Percentiles rank a stretch among this genome's conserved stretches.
These are phyloP conservation scores for Podargus strigoides DNA, from an alignment of 2,797 vertebrate species.

Conservation along the genomic window DNA sequence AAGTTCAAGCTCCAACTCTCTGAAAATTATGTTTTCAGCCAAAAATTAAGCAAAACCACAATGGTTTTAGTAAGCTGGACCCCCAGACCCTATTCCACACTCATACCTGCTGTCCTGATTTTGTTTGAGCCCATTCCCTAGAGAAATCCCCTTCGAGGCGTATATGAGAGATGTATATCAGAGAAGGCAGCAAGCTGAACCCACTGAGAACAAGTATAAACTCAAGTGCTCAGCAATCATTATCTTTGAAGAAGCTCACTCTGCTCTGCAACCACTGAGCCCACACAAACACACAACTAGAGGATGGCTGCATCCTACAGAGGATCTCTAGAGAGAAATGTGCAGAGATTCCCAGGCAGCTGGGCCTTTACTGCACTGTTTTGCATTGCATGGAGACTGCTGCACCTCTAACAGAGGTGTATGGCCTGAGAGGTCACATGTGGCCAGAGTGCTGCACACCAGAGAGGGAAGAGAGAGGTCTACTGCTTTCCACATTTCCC, in stretches of 20 bases:
- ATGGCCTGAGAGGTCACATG: accelerated
- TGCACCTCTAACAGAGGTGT: not conserved
- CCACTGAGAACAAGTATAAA: not conserved
- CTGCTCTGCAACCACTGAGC: not conserved
- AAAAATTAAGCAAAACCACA: not conserved
- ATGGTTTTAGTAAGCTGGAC: not conserved
- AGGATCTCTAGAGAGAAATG: not conserved
- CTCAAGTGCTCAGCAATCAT: not conserved
- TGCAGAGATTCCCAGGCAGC: not conserved
- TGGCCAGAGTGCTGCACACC: not conserved
- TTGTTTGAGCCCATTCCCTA: not conserved
- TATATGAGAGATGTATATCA: not conserved
- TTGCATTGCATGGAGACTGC: not conserved
- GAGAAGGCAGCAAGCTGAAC: not conserved
- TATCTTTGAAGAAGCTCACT: not conserved
- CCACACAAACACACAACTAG: not conserved
- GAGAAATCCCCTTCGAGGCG: not conserved
- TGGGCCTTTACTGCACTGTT: not conserved
- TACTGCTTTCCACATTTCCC: not conserved
- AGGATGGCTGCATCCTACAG: not conserved
- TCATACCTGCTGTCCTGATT: not conserved
- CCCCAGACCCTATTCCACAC: not conserved
- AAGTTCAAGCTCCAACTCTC: not conserved
- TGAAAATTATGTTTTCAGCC: not conserved
- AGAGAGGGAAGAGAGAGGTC: not conserved